phyloP scores from a whole-genome alignment of 2,113 vertebrate genomes.

The Aegotheles bennettii region DNA sequence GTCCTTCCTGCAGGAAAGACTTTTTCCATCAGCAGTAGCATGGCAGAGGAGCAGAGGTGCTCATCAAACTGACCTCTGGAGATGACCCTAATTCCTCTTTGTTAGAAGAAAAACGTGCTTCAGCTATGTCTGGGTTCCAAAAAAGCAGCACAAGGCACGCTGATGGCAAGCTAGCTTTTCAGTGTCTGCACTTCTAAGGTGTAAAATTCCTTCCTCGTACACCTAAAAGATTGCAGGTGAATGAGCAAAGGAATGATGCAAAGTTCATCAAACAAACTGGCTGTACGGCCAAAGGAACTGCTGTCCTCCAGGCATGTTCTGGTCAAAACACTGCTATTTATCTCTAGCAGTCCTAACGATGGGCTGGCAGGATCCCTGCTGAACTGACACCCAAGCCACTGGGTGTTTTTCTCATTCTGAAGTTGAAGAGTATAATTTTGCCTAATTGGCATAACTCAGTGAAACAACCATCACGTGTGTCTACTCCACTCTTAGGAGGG shows the following conservation, averaged over 20 bases:
- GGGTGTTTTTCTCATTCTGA: neutral
- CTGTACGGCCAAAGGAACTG: neutral
- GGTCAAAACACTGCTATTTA: neutral
- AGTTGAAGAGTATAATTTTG: neutral
- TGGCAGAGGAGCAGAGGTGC: neutral
- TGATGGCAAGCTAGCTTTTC: neutral
- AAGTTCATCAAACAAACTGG: neutral
- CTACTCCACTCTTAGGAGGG: too few species aligned
- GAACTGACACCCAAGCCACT: neutral
- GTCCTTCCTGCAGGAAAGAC: neutral
- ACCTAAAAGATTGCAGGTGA: neutral
- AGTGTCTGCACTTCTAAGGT: neutral
- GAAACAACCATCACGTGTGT: neutral
- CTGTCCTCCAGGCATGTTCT: neutral
- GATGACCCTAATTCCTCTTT: neutral
- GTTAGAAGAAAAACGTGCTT: neutral
- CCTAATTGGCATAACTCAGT: neutral
- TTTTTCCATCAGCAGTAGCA: neutral
- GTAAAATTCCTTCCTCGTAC: neutral
- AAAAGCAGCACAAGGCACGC: neutral
- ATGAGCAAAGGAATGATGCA: neutral
- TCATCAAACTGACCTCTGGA: neutral
- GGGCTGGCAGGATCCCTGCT: neutral
- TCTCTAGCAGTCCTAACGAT: neutral
- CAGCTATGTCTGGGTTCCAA: neutral